Conservation (phyloP, 2,113 vertebrate species). For the Oceanodroma tethys region DNA sequence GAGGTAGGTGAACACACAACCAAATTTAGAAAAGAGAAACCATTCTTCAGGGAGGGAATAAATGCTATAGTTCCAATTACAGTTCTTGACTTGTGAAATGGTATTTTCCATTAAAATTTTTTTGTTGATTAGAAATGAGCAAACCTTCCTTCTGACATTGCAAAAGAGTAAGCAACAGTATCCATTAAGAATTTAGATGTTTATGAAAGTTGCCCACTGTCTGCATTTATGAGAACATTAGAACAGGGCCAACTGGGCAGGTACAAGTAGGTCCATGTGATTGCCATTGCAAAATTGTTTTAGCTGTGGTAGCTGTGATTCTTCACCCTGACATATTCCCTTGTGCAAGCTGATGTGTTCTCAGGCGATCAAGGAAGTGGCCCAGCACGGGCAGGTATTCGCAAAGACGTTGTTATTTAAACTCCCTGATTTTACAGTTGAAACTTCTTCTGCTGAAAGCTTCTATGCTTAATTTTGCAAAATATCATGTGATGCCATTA, state of each 20-base stretch:
- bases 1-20: neutral
- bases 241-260: neutral
- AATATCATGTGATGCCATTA: neutral
- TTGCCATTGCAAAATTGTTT: neutral
- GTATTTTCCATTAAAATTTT: neutral
- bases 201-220: neutral
- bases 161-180: neutral
- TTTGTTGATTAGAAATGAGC: neutral
- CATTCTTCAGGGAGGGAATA: neutral
- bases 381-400: neutral
- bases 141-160: neutral
- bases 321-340: neutral
- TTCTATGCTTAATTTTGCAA: neutral
- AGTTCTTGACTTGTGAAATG: neutral
- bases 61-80: neutral
- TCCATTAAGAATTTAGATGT: neutral
- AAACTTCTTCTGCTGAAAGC: neutral
- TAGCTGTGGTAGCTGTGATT: neutral
- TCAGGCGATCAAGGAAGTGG: neutral
- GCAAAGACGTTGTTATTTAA: neutral
- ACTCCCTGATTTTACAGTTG: neutral
- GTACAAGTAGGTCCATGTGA: neutral
- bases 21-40: neutral
- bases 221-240: neutral
- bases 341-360: neutral